A percentile compares a stretch with the other conserved stretches of the same genome.
phyloP scores from a whole-genome alignment of 2,113 vertebrate species.

The Seriola rivoliana region DNA sequence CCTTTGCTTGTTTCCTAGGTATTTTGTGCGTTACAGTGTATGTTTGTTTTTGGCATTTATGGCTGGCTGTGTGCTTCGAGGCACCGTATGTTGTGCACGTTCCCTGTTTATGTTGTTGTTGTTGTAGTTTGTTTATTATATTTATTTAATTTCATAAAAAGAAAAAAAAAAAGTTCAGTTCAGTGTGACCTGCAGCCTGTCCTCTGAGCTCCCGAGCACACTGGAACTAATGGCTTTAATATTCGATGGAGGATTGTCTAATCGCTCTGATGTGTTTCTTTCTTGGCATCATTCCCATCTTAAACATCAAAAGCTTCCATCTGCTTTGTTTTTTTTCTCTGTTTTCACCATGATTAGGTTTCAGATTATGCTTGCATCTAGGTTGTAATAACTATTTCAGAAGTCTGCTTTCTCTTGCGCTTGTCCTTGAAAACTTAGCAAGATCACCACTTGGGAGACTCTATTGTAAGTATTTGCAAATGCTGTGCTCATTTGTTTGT shows the following conservation, averaged over 20 bases:
- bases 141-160: background rate
- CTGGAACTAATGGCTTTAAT: conserved; percentile 26
- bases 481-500: conserved; percentile 46
- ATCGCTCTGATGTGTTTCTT: conserved; percentile 16
- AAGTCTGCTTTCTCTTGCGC: conserved; percentile 8
- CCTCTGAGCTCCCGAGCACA: background rate
- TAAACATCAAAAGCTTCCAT: conserved; percentile 11
- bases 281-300: conserved; percentile 21
- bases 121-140: background rate
- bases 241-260: conserved; percentile 31
- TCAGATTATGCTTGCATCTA: conserved; percentile 23
- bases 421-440: conserved; percentile 68
- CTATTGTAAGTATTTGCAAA: conserved; percentile 4
- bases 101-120: background rate
- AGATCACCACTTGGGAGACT: conserved; percentile 39
- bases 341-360: conserved; percentile 28
- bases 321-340: background rate
- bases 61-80: background rate
- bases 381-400: conserved; percentile 26
- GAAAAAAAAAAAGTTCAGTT: background rate
- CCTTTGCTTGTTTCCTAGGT: conserved; percentile 8
- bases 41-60: background rate
- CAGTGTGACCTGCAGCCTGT: conserved; percentile 2
- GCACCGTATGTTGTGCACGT: background rate
- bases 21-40: background rate